Percentiles rank a stretch among this genome's conserved stretches.
Conservation (phyloP, 2,113 vertebrate species). For the Pollimyrus isidori region DNA sequence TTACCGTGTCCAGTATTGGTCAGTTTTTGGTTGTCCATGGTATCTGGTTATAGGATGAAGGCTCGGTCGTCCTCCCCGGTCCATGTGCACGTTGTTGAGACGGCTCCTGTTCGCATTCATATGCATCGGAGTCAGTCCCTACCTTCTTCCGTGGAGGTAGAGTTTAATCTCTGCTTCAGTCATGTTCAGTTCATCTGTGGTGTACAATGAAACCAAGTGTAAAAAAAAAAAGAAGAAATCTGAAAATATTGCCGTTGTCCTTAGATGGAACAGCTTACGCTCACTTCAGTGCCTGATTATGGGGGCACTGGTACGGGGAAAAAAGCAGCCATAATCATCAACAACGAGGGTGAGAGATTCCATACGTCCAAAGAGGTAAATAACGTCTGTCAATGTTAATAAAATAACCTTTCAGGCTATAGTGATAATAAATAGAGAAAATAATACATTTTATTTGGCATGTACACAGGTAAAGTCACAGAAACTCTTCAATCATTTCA, state of each 20-base stretch:
- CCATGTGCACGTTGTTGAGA: constrained; percentile 2
- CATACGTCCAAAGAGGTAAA: neutral
- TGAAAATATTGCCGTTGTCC: neutral
- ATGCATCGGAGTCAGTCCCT: constrained; percentile 20
- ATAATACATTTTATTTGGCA: neutral
- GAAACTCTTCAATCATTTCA: neutral
- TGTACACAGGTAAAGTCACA: neutral
- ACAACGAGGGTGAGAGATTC: neutral
- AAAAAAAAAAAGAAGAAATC: neutral
- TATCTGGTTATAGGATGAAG: constrained; percentile 21
- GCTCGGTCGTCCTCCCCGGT: constrained; percentile 21
- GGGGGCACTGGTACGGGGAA: neutral
- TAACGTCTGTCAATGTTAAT: neutral
- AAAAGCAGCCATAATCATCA: neutral
- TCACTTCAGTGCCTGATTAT: neutral
- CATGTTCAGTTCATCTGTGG: neutral
- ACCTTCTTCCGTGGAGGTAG: constrained; percentile 18
- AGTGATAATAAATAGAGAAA: neutral
- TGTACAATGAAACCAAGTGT: neutral
- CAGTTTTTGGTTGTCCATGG: neutral
- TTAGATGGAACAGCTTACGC: neutral
- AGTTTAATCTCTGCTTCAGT: neutral
- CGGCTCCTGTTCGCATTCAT: constrained; percentile 18
- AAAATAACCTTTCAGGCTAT: neutral
- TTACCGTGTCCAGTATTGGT: neutral